Evolutionary conservation across 1,140 invertebrate genomes (phyloP), one percentile per base, ranked within the genome.

Genomic region (Panagrolaimus sp.): DNA sequence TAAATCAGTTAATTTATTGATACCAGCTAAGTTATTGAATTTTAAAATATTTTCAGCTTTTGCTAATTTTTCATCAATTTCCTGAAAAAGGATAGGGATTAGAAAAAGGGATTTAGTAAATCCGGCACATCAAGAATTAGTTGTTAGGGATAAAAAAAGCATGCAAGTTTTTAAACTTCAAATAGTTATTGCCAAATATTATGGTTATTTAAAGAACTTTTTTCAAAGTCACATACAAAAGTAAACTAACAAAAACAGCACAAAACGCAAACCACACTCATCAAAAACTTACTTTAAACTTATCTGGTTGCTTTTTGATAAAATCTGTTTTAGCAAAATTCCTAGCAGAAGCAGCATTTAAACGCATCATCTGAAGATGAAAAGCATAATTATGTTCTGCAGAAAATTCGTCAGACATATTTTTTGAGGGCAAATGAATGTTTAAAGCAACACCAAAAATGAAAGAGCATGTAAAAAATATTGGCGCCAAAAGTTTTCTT

Each of bases 201-300:
- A n/a, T n/a, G n/a, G n/a, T n/a, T n/a, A n/a, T n/a, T n/a, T n/a
- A n/a, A n/a, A n/a, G n/a, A n/a, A n/a, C n/a, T n/a, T n/a, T n/a
- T n/a, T n/a, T n/a, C n/a, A n/a, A n/a, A n/a, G n/a, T n/a, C n/a
- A n/a, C n/a, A n/a, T n/a, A n/a, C n/a, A n/a, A n/a, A n/a, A n/a
- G n/a, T n/a, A n/a, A n/a, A n/a, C n/a, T n/a, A n/a, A n/a, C n/a
- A n/a, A n/a, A n/a, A n/a, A n/a, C n/a, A n/a, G n/a, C n/a, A n/a
- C n/a, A n/a, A n/a, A n/a, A n/a, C 31, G 7, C 31, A 38, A 38
- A 38, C 31, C 7, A 38, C 2, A 38, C 31, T 38, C 2, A 4
- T 38, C 31, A 38, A n/a, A 53, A n/a, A 57, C 51, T 57, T 57
- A 27, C 51, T 27, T 57, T 57, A 57, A 57, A 57, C n/a, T 57